Conservation (phyloP, 2,113 vertebrate genomes). For the Pollachius pollachius region DNA sequence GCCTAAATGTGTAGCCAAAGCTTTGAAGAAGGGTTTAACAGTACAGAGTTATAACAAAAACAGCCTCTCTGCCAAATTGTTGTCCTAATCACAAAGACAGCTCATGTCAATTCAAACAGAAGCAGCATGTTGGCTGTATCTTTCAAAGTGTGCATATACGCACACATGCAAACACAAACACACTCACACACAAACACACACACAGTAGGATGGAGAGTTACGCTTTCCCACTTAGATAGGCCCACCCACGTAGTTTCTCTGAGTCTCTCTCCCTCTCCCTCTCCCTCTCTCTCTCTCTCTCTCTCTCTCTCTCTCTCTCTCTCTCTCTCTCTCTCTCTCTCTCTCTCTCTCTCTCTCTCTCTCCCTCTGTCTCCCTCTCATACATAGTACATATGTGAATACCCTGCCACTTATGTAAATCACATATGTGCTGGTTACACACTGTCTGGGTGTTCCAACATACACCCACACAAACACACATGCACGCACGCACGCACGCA, state of each 20-base stretch:
- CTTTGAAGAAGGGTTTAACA: constrained; percentile 69
- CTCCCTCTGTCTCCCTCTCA: constrained; percentile 22
- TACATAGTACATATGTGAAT: not conserved
- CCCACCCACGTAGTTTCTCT: constrained; percentile 55
- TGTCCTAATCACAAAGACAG: constrained; percentile 69
- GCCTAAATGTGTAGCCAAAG: constrained; percentile 39
- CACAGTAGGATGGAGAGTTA: constrained; percentile 47
- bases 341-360: constrained; percentile 22
- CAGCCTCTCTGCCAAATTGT: constrained; percentile 56
- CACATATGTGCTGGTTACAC: too few species aligned
- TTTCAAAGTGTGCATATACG: constrained; percentile 54
- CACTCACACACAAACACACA: constrained; percentile 24
- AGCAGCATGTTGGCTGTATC: constrained; percentile 61
- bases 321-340: not conserved
- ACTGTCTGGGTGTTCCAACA: too few species aligned
- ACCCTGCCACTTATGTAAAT: too few species aligned
- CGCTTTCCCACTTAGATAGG: constrained; percentile 41
- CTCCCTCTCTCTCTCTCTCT: constrained; percentile 8
- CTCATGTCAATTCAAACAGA: constrained; percentile 67
- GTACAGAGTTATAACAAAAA: constrained; percentile 60
- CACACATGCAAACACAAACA: too few species aligned
- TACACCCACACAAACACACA: not conserved
- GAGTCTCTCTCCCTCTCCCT: constrained; percentile 34
- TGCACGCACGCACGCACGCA: not conserved
- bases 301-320: too few species aligned